Evolutionary conservation across 2,113 vertebrate genomes (phyloP).

Genomic region (Ptilonorhynchus violaceus): DNA sequence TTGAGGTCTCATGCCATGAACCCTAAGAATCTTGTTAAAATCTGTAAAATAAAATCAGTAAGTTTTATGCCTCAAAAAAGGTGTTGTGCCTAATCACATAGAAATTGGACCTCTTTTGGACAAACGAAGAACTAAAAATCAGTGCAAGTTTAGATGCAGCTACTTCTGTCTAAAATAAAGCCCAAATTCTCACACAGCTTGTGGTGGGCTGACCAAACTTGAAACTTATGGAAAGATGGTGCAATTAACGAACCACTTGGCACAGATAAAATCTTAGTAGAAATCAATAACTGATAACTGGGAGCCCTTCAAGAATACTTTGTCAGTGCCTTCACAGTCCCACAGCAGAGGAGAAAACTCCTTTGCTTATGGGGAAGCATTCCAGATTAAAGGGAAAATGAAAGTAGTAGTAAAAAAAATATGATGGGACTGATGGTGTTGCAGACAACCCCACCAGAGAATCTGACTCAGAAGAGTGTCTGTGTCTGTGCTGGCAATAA

Average conservation of each 20-base stretch:
- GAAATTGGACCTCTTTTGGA: not conserved
- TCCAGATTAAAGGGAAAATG: not conserved
- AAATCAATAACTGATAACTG: not conserved
- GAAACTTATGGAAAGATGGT: accelerated
- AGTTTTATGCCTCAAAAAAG: not conserved
- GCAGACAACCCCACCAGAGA: not conserved
- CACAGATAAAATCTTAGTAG: not conserved
- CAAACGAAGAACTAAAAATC: not conserved
- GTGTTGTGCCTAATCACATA: not conserved
- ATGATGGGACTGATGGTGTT: no score
- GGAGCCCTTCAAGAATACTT: not conserved
- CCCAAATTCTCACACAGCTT: not conserved
- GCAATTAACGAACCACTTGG: not conserved
- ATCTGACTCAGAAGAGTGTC: not conserved
- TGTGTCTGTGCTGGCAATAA: not conserved
- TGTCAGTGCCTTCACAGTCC: not conserved
- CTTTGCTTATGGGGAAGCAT: not conserved
- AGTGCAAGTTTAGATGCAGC: not conserved
- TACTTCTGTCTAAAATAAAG: not conserved
- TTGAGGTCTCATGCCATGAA: not conserved
- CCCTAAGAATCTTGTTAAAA: not conserved
- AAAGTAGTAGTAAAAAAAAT: not conserved
- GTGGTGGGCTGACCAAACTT: not conserved
- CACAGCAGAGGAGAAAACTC: not conserved
- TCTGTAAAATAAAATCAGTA: not conserved